Percentiles rank a stretch among this genome's conserved stretches.
Evolutionary conservation across 2,797 vertebrate genomes (phyloP).

Genomic region (Gephyroberyx darwinii): DNA sequence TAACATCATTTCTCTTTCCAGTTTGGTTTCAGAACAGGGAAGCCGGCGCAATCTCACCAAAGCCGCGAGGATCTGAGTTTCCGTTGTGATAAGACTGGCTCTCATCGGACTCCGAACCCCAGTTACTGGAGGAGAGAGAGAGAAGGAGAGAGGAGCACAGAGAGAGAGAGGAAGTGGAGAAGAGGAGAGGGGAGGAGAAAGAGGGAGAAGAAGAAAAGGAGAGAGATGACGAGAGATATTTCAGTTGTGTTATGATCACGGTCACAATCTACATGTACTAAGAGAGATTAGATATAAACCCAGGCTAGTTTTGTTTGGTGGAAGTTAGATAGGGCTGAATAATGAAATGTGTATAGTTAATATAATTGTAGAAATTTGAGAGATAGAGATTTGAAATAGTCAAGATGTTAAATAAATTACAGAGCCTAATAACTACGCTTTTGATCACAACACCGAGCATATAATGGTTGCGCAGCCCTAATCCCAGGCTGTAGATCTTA

Average conservation of each 20-base stretch:
- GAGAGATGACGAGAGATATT: neutral
- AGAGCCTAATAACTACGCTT: neutral
- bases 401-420: neutral
- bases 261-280: neutral
- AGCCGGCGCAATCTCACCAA: slow-evolving; percentile 80
- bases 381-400: neutral
- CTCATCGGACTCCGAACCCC: slow-evolving; percentile 95
- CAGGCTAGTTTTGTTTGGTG: no score
- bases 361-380: no score
- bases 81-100: slow-evolving; percentile 91
- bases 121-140: slow-evolving; percentile 85
- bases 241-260: neutral
- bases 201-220: neutral
- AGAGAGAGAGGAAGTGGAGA: neutral
- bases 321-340: no score
- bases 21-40: neutral
- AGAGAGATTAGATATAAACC: neutral
- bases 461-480: neutral
- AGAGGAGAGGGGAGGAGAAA: no score
- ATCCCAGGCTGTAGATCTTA: slow-evolving; percentile 59
- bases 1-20: neutral
- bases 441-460: neutral
- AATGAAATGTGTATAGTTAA: no score
- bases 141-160: no score
- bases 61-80: slow-evolving; percentile 96